These are phyloP conservation scores for Pseudochromis fuscus DNA, from an alignment of 2,797 vertebrate species.

Conservation along the genomic window DNA sequence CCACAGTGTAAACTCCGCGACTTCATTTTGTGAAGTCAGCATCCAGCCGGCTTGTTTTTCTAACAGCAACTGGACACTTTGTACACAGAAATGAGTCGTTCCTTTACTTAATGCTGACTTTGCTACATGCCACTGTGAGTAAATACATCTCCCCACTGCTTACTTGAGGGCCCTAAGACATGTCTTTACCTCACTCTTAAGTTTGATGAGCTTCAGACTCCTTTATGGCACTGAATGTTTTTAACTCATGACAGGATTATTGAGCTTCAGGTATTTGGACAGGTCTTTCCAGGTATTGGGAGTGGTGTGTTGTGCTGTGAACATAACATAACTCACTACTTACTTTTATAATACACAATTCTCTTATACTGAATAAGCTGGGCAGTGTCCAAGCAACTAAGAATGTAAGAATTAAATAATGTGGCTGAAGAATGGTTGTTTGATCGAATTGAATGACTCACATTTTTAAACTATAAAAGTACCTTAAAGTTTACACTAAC, in stretches of 20 bases:
- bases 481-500: no score
- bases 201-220: not conserved
- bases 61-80: not conserved
- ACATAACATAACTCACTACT: no score
- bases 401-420: no score
- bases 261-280: not conserved
- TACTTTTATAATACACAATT: no score
- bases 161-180: not conserved
- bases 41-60: not conserved
- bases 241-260: not conserved
- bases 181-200: not conserved
- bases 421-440: no score
- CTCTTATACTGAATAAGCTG: no score
- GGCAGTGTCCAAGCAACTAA: no score
- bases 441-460: no score
- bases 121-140: not conserved
- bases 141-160: not conserved
- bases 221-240: not conserved
- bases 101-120: not conserved
- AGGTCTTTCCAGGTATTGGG: conserved; percentile 4
- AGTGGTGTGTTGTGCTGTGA: not conserved
- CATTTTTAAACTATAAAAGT: no score
- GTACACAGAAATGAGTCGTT: not conserved
- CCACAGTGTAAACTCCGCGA: no score
- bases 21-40: not conserved